Evolutionary conservation across 2,113 vertebrate species (phyloP), one percentile per base, ranked within the genome.

Genomic region (Melanocharis versteri): DNA sequence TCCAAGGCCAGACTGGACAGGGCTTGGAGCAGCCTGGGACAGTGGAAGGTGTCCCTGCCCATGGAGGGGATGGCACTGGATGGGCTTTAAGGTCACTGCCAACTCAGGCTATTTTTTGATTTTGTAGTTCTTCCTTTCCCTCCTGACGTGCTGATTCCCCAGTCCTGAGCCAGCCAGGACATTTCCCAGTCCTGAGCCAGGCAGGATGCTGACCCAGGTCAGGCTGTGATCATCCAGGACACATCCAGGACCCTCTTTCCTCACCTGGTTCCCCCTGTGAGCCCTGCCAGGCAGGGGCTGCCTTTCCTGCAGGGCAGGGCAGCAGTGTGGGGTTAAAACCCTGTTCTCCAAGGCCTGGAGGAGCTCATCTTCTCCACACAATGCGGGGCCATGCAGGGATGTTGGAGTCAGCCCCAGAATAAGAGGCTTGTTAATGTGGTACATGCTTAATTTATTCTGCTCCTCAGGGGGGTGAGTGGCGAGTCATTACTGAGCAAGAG

Each of bases 361-460:
- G 13, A 76, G 48, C 35, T 69, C 8, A 5, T 28, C 66, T 27
- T 24, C 54, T 37, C 2, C 39, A 3, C 28, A 39, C 50, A 16
- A 3, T 4, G 37, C 64, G 42, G 68, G 48, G 50, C 8, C 23
- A 1, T 2, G 31, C 77, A 76, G 86, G 56, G 81, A 7, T 37
- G 48, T 1, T 66, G 70, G 42, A 90, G 56, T 40, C 69, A 84
- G 81, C 44, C 61, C 61, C 57, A 16, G 83, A 39, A 77, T 15
- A 22, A 91, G 87, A 18, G 76, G 60, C 54, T 57, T 27, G 51
- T 88, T 93, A 51, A 47, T 77, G 5, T 66, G 72, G 76, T 15
- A 47, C 73, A n/a, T 0, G 20, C 64, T 86, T 90, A 90, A 94
- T 94, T 95, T 94, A 95, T 95, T 94, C 80, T 81, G 76, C 72